Percentiles rank a stretch among this genome's conserved stretches.
Conservation (phyloP, 1,140 invertebrate genomes). For the Mercenaria mercenaria region DNA sequence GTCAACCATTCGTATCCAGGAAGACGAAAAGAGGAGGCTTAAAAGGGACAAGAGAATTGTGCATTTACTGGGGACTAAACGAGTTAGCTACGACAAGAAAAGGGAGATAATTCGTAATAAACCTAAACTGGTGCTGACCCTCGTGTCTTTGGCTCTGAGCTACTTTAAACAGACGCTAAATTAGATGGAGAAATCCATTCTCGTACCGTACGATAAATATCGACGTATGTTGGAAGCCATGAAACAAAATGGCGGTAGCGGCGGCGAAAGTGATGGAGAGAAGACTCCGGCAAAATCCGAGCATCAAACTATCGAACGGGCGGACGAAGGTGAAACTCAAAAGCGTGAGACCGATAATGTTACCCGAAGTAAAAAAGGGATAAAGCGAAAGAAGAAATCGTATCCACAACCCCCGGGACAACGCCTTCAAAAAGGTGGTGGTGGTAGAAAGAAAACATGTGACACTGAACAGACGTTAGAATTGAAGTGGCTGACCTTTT, state of each 20-base stretch:
- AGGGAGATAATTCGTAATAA: not conserved
- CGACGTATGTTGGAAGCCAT: not conserved
- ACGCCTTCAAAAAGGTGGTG: no score
- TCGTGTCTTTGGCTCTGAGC: not conserved
- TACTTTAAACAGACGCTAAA: not conserved
- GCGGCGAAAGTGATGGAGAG: not conserved
- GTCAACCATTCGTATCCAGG: not conserved
- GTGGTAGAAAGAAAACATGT: no score
- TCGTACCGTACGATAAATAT: constrained; percentile 13
- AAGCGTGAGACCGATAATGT: not conserved
- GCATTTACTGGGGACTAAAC: not conserved
- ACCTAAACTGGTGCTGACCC: not conserved
- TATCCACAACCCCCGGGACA: no score
- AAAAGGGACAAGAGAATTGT: not conserved
- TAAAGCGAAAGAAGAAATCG: not conserved
- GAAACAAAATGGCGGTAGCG: not conserved
- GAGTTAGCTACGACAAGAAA: not conserved
- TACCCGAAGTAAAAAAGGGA: not conserved
- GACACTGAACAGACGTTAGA: no score
- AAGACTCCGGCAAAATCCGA: no score
- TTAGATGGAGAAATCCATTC: constrained; percentile 23
- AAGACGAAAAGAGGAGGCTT: not conserved
- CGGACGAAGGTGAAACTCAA: constrained; percentile 8
- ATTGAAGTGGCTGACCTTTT: no score
- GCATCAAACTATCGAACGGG: not conserved